phyloP scores from a whole-genome alignment of 1,140 invertebrate species.

The Eriosoma lanigerum region DNA sequence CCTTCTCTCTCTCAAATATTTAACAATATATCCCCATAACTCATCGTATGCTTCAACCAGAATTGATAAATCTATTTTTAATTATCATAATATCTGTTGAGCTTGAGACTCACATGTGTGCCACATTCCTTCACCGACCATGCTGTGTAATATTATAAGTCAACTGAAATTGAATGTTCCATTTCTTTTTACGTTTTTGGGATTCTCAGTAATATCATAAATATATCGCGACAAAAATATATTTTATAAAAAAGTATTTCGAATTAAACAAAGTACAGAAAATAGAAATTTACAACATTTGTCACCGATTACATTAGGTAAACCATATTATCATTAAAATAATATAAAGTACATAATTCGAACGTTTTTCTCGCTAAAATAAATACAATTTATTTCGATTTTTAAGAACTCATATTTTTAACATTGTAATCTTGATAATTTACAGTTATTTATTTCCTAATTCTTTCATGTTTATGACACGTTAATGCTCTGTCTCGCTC shows the following conservation, averaged over 20 bases:
- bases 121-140: not conserved
- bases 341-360: not conserved
- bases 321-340: not conserved
- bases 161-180: not conserved
- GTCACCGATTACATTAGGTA: not conserved
- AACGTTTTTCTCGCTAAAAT: not conserved
- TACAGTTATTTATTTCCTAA: not conserved
- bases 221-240: not conserved
- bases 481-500: not conserved
- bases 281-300: not conserved
- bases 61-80: constrained; percentile 51
- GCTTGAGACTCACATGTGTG: constrained; percentile 33
- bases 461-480: not conserved
- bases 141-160: not conserved
- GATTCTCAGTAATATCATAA: not conserved
- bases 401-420: not conserved
- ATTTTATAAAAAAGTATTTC: not conserved
- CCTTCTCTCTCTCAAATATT: not conserved
- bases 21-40: constrained; percentile 33
- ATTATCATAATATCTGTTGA: constrained; percentile 41
- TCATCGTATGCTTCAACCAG: constrained; percentile 39
- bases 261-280: too few species aligned
- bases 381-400: constrained; percentile 7
- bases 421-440: constrained; percentile 16
- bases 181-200: not conserved